Evolutionary conservation across 2,113 vertebrate species (phyloP), one percentile per base, ranked within the genome.

Genomic region (Smithornis capensis): DNA sequence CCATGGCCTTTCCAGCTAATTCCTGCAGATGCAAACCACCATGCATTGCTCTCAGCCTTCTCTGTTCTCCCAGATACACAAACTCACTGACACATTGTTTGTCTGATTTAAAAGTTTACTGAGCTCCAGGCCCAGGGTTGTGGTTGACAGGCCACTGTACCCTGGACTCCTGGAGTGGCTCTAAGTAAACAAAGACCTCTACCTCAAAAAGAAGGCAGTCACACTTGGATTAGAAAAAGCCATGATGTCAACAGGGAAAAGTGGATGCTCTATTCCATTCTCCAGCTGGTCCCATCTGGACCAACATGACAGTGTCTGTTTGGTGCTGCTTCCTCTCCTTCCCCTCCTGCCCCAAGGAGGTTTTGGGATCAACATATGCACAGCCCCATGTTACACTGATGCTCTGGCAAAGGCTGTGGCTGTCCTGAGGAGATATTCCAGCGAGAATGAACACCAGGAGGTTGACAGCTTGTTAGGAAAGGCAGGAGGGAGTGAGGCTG

Each of bases 381-480:
- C 7, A 55, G 2, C 31, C 49, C 56, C 16, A 7, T 14, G 16
- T 62, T 44, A 65, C 70, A 64, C 1, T 53, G 73, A 60, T 7
- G 65, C 27, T 37, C 49, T 52, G 47, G 87, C 79, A 68, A 86
- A 56, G 52, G 6, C 85, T 33, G 4, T 9, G 37, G 52, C 68
- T 56, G 76, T 49, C 84, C 76, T 68, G 64, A 44, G 60, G 68
- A 90, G 45, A 87, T 82, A 67, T 33, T 93, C 52, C 65, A 94
- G 88, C 90, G 65, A 25, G 0, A 3, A 79, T 57, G 96, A 90
- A 53, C 68, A 83, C 37, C 50, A 74, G 55, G 70, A 92, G 22
- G 50, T 14, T 89, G 80, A 84, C 52, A 78, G 90, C 81, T 92
- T 92, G 89, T 95, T 96, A 95, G 95, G 84, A 76, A 87, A 92